phyloP scores from a whole-genome alignment of 1,140 invertebrate species.

The Pteromalus puparum region DNA sequence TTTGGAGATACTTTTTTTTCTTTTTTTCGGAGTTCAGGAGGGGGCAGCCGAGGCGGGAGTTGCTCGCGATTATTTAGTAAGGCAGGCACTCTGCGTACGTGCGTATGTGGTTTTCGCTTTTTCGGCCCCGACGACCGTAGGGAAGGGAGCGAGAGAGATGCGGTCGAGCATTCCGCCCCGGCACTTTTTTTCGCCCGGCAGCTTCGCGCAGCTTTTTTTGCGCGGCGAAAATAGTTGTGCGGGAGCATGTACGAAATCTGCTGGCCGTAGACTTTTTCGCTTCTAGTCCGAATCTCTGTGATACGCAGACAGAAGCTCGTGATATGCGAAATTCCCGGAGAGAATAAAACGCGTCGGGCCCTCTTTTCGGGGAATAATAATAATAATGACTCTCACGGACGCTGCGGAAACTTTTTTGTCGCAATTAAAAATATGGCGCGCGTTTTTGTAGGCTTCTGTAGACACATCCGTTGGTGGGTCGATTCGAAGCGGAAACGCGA shows the following conservation, averaged over 20 bases:
- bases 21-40: neutral
- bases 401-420: no score
- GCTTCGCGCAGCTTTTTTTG: neutral
- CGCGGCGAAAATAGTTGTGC: neutral
- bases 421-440: no score
- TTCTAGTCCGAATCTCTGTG: neutral
- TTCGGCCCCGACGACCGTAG: neutral
- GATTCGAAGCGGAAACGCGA: no score
- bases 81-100: neutral
- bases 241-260: neutral
- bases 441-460: no score
- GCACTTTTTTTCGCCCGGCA: neutral
- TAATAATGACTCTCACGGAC: no score
- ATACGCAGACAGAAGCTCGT: neutral
- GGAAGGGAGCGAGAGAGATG: neutral
- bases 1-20: neutral
- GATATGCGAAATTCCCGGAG: neutral
- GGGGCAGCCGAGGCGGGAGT: neutral
- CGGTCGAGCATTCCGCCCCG: neutral
- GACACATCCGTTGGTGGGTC: no score
- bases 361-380: no score
- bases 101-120: neutral
- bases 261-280: neutral
- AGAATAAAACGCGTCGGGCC: no score
- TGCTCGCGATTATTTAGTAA: constrained; percentile 24